Percentiles rank a stretch among this genome's conserved stretches.
Conservation (phyloP, 2,888 invertebrate genomes). For the Brachyptera putata region DNA sequence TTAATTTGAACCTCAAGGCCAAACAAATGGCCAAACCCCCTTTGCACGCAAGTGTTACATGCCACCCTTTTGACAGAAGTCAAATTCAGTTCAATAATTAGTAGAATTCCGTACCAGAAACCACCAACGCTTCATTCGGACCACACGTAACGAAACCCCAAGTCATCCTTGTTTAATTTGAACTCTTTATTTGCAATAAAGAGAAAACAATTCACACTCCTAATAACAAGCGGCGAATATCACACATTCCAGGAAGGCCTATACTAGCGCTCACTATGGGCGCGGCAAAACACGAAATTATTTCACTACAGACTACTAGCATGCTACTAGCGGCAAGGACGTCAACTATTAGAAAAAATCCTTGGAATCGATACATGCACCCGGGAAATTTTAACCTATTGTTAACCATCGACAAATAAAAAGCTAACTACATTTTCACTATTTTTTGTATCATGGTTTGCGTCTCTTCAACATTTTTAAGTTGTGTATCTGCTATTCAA, state of each 20-base stretch:
- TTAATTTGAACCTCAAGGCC: too few species aligned
- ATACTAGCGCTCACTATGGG: neutral
- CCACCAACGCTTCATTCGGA: conserved; percentile 90
- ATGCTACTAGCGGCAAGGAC: too few species aligned
- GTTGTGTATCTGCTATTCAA: neutral
- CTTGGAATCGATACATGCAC: too few species aligned
- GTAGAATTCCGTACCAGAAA: conserved; percentile 66
- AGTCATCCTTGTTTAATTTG: conserved; percentile 50
- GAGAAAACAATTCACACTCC: conserved; percentile 5
- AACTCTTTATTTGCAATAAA: too few species aligned
- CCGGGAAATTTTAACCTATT: too few species aligned
- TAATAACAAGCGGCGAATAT: neutral
- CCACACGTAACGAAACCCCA: conserved; percentile 94
- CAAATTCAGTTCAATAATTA: neutral
- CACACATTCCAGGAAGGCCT: conserved; percentile 9
- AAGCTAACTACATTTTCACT: too few species aligned
- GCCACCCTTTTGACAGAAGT: neutral
- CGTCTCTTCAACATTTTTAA: neutral
- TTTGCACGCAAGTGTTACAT: neutral
- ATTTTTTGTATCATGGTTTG: neutral
- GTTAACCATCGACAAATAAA: too few species aligned
- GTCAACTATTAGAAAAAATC: too few species aligned
- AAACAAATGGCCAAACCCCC: conserved; percentile 7
- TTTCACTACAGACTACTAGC: too few species aligned
- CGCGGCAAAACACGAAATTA: neutral